These are phyloP conservation scores for Hippocampus comes DNA, from an alignment of 2,113 vertebrate genomes.

Conservation along the genomic window DNA sequence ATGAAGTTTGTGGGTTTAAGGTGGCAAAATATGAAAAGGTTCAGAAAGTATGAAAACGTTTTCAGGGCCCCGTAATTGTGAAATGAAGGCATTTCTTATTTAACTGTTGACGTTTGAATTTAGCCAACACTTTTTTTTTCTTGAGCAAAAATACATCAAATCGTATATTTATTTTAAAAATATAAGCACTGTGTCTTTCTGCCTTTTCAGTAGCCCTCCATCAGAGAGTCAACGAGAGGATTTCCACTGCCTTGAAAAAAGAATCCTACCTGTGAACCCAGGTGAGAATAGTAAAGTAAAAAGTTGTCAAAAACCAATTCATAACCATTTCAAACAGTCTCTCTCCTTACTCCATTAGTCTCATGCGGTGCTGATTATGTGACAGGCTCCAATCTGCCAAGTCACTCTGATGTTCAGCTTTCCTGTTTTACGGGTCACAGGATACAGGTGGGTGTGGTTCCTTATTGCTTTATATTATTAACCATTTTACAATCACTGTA, in stretches of 20 bases:
- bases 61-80: no score
- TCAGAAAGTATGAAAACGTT: no score
- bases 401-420: conserved; percentile 86
- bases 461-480: not conserved
- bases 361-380: conserved; percentile 85
- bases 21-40: no score
- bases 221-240: conserved; percentile 77
- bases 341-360: conserved; percentile 13
- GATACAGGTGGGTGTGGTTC: conserved; percentile 78
- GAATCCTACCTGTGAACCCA: conserved; percentile 63
- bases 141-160: not conserved
- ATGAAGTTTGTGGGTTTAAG: no score
- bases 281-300: conserved; percentile 30
- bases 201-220: conserved; percentile 61
- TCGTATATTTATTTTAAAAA: not conserved
- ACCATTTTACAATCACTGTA: no score
- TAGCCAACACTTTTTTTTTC: no score
- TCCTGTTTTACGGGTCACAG: conserved; percentile 91
- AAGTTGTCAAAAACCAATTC: not conserved
- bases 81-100: no score
- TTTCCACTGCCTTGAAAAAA: conserved; percentile 71
- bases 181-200: not conserved
- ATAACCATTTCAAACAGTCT: not conserved
- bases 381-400: conserved; percentile 92
- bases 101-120: no score